These are phyloP conservation scores for Periophthalmus magnuspinnatus DNA, from an alignment of 2,797 vertebrate species.

Conservation along the genomic window DNA sequence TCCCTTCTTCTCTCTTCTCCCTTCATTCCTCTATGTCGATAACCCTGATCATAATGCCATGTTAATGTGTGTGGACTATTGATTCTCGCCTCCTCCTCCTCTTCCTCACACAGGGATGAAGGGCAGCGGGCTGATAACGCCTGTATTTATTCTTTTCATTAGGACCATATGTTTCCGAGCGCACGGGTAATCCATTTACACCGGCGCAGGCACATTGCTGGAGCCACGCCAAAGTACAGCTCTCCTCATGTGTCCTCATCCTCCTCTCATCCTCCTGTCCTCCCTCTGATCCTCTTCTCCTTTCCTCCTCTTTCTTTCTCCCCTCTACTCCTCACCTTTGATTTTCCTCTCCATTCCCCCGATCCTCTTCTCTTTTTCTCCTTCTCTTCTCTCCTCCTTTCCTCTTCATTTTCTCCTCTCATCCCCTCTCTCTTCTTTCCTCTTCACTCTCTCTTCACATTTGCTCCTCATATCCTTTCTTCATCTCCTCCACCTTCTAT, in stretches of 20 bases:
- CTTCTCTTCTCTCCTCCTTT: too few species aligned
- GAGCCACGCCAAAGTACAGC: constrained; percentile 58
- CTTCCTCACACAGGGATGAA: constrained; percentile 34
- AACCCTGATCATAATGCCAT: constrained; percentile 60
- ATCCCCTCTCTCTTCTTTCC: too few species aligned
- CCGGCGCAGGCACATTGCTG: constrained; percentile 59
- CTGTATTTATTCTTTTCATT: constrained; percentile 72
- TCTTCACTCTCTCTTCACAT: too few species aligned
- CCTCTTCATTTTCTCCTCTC: too few species aligned
- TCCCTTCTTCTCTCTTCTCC: too few species aligned
- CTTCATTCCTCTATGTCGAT: constrained; percentile 21
- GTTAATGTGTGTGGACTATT: constrained; percentile 57
- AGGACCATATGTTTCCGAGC: constrained; percentile 67
- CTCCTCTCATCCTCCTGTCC: too few species aligned
- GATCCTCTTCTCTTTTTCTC: constrained; percentile 64
- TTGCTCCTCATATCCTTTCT: too few species aligned
- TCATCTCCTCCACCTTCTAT: too few species aligned
- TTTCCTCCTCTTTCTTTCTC: too few species aligned
- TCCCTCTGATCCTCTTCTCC: too few species aligned
- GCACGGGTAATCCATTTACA: constrained; percentile 61
- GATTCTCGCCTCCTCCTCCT: constrained; percentile 32
- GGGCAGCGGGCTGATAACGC: constrained; percentile 59
- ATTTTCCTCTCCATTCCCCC: too few species aligned
- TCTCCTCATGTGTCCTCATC: constrained; percentile 36
- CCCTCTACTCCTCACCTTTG: too few species aligned